phyloP scores from a whole-genome alignment of 2,888 invertebrate species.

The Acronicta alni region DNA sequence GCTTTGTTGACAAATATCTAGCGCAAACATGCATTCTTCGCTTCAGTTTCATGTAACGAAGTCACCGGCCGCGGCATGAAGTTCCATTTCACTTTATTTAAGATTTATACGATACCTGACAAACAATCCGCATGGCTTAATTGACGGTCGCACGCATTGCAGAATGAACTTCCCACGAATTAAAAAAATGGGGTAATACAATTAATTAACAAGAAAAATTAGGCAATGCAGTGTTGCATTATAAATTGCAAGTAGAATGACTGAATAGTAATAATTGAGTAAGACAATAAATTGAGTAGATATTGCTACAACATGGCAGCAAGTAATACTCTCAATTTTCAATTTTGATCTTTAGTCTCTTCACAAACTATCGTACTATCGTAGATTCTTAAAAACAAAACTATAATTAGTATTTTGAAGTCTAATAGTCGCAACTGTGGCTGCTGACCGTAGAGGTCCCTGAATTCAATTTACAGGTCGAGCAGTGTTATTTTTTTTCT shows the following conservation, averaged over 20 bases:
- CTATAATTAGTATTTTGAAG: too few relatives aligned
- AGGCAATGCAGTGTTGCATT: conserved; percentile 40
- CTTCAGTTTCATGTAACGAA: conserved; percentile 55
- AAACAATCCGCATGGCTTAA: conserved; percentile 35
- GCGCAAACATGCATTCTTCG: conserved; percentile 73
- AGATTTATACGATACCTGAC: conserved; percentile 33
- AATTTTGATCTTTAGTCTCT: too few relatives aligned
- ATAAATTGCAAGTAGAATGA: conserved; percentile 13
- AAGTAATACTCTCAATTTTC: too few relatives aligned
- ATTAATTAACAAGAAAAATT: conserved; percentile 54
- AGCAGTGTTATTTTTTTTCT: too few relatives aligned
- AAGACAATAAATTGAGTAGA: conserved; percentile 4
- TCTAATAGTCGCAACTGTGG: too few relatives aligned
- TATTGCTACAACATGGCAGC: too few relatives aligned
- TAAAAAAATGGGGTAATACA: conserved; percentile 48
- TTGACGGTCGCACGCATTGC: conserved; percentile 45
- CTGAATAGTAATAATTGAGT: conserved; percentile 17
- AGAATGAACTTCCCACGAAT: conserved; percentile 59
- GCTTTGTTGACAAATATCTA: conserved; percentile 79
- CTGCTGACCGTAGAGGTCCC: too few relatives aligned
- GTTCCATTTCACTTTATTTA: conserved; percentile 31
- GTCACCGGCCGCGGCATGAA: conserved; percentile 17
- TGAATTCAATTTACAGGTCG: too few relatives aligned
- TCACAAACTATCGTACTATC: too few relatives aligned
- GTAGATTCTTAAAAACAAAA: too few relatives aligned